Base-by-base conservation (phyloP, 1,140 invertebrate genomes). In the Cydia pomonella region DNA sequence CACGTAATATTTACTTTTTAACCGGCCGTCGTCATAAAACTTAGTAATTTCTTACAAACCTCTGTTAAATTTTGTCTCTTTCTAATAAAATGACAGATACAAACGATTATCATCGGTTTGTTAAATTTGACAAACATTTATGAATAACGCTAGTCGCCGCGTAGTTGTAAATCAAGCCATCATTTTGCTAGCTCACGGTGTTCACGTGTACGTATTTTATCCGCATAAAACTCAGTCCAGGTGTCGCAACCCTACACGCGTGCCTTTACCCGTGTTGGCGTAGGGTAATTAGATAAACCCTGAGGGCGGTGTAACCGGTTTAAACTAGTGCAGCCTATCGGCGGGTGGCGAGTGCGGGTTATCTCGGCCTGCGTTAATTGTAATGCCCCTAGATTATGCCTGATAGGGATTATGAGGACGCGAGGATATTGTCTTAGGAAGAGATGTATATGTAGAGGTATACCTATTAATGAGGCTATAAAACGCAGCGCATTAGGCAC, bases 321-420 rank as follows among this genome's bases (percentile, higher is more conserved):
- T 87, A 91, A 90, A 88, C 88, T 88, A 89, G 88, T 86, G 80
- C 80, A 82, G 82, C 89, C 82, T 90, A 90, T 89, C 86, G 87
- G 84, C 86, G 91, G 88, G 91, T 88, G 91, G 89, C 89, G 90
- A 92, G 87, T 89, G 87, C 84, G 88, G 91, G 88, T 91, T 91
- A 91, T 91, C 89, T 91, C 85, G 82, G 88, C 84, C 85, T 80
- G 89, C 90, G 91, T 92, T 92, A 92, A 92, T 92, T 92, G 91
- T 92, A 90, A 91, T 92, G 88, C 88, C 76, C 80, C 76, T 79
- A 92, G 91, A 92, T 92, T 92, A 91, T 77, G 82, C 73, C 81
- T 82, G 84, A 85, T 87, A 25, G 59, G 76, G 75, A 69, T 76
- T 76, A 75, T 50, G 75, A n/a, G 53, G 53, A 79, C 38, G 63